Percentiles rank a stretch among this genome's conserved stretches.
Conservation (phyloP, 1,140 invertebrate genomes). For the Drosophila mayri region DNA sequence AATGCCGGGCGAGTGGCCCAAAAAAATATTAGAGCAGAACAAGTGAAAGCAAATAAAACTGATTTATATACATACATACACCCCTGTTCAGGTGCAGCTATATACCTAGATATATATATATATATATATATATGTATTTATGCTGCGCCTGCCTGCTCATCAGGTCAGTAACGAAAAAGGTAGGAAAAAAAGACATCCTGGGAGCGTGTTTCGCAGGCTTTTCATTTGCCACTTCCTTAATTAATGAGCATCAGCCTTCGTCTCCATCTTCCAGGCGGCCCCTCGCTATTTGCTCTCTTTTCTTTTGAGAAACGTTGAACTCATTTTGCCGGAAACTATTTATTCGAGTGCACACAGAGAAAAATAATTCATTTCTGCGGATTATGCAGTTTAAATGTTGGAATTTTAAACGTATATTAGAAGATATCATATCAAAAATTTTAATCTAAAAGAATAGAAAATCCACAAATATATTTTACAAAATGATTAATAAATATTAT, state of each 20-base stretch:
- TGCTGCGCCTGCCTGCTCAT: constrained; percentile 36
- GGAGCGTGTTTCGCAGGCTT: constrained; percentile 75
- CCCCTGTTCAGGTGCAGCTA: constrained; percentile 18
- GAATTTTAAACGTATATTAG: neutral
- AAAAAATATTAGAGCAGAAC: constrained; percentile 70
- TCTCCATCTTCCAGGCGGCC: constrained; percentile 27
- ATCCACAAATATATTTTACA: no score
- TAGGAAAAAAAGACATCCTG: constrained; percentile 36
- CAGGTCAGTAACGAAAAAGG: constrained; percentile 51
- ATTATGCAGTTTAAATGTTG: neutral
- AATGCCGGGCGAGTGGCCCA: constrained; percentile 57
- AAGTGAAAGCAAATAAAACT: constrained; percentile 81
- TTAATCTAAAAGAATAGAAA: neutral
- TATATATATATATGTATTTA: constrained; percentile 16
- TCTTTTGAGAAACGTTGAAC: constrained; percentile 73
- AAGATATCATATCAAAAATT: neutral
- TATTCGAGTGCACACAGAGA: constrained; percentile 59
- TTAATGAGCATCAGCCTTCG: constrained; percentile 72
- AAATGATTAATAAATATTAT: neutral
- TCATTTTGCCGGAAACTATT: constrained; percentile 77
- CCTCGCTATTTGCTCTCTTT: constrained; percentile 71
- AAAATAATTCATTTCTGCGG: neutral
- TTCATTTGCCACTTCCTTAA: constrained; percentile 83
- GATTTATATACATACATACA: constrained; percentile 65
- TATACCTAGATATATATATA: constrained; percentile 8